A percentile compares a stretch with the other conserved stretches of the same genome.
These are phyloP conservation scores for Oenanthe oenanthe DNA, from an alignment of 2,113 vertebrate genomes.

Conservation along the genomic window DNA sequence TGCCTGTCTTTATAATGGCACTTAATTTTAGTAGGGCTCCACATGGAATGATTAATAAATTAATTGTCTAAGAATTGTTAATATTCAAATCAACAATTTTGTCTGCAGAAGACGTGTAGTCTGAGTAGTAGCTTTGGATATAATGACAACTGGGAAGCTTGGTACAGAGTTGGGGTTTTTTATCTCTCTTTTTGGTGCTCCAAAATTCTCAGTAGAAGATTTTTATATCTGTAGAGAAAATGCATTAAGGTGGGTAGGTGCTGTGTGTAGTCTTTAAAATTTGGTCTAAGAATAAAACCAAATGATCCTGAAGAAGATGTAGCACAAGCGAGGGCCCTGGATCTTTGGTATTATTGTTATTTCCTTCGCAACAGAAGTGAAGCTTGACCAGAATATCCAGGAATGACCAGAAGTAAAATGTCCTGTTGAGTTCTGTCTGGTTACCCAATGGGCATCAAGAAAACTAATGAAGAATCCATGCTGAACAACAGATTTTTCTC, in stretches of 20 bases:
- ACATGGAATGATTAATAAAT: background rate
- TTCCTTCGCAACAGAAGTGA: slow-evolving; percentile 71
- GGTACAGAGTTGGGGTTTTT: background rate
- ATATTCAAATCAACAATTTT: background rate
- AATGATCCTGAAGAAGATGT: slow-evolving; percentile 50
- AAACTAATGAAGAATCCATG: slow-evolving; percentile 67
- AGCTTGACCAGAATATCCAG: slow-evolving; percentile 66
- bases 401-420: slow-evolving; percentile 64
- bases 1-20: background rate
- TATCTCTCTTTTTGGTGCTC: background rate
- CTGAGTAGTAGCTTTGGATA: background rate
- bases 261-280: background rate
- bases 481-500: slow-evolving; percentile 66
- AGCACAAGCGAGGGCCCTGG: slow-evolving; percentile 34
- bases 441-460: slow-evolving; percentile 56
- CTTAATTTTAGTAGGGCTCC: background rate
- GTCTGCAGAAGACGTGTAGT: background rate
- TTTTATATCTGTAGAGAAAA: background rate
- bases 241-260: background rate
- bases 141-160: background rate
- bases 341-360: slow-evolving; percentile 70
- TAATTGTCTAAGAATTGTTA: background rate
- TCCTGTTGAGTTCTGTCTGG: slow-evolving; percentile 65
- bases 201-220: background rate
- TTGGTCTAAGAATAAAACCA: slow-evolving; percentile 26